Evolutionary conservation across 2,113 vertebrate species (phyloP), one percentile per base, ranked within the genome.

Genomic region (Syngnathus floridae): DNA sequence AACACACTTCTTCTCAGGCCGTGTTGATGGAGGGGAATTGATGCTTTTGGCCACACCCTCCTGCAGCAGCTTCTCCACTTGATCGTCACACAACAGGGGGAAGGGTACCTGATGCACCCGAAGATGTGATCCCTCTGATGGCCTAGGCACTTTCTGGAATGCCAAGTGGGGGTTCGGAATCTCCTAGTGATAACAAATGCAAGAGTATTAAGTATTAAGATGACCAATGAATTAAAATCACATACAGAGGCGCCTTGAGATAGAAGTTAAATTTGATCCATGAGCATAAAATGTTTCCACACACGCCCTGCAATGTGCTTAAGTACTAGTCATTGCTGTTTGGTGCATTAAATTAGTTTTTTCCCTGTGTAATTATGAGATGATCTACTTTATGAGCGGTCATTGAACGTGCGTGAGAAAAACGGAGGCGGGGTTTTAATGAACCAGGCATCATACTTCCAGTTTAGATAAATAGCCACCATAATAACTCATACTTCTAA

Each of bases 131-230:
- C 97, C 97, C 85, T 98, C 97, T 0, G 94, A 97, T 1, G 97
- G 97, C 38, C 93, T 91, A 1, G 95, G 96, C 77, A 99, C 94
- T 85, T 98, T 99, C 90, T 98, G 97, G 86, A 98, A 98, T 6
- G 95, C 93, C 91, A 98, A 96, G 86, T 99, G 96, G 57, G 97
- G 96, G 74, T 97, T 98, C 67, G 97, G 96, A 68, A 96, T 99
- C 81, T 99, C 97, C 97, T 99, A 76, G 13, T 8, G 1, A 64
- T 59, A 10, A 31, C 21, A 69, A 2, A 36, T 12, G n/a, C 31
- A 14, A 12, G 64, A 46, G 3, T 45, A 75, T 55, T 19, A 58
- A 59, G 65, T 41, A 65, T 65, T 22, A 48, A 17, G 2, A 66
- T 17, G 22, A 63, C 26, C 26, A 63, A 6, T 37, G 5, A 17